Conservation (phyloP, 1,140 invertebrate species). For the Trigoniulus corallinus region DNA sequence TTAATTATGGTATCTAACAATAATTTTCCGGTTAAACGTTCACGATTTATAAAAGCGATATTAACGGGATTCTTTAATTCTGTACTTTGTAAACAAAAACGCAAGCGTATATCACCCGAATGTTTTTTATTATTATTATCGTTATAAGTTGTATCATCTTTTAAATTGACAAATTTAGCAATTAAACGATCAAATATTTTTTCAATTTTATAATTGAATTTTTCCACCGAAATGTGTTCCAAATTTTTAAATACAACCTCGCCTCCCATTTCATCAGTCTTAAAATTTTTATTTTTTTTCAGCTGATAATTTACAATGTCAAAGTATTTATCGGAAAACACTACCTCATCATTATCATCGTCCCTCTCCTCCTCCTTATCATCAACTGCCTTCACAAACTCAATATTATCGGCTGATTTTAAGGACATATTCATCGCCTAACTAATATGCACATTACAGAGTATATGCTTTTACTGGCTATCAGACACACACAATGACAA, state of each 20-base stretch:
- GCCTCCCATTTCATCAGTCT: neutral
- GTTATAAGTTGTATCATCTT: neutral
- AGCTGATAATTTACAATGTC: neutral
- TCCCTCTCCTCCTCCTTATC: neutral
- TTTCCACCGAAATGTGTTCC: neutral
- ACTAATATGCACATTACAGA: neutral
- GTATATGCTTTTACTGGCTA: neutral
- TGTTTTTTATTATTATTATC: neutral
- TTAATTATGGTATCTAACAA: too few species aligned
- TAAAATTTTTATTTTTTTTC: neutral
- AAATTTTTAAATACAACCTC: neutral
- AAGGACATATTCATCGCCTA: neutral
- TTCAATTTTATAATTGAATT: neutral
- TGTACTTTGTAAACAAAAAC: neutral
- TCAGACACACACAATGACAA: neutral
- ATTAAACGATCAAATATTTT: neutral
- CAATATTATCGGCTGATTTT: neutral
- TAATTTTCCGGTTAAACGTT: too few species aligned
- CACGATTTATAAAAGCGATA: neutral
- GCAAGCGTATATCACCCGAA: neutral
- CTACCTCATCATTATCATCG: neutral
- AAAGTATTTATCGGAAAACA: neutral
- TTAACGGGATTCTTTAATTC: neutral
- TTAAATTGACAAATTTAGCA: neutral
- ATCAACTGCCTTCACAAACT: neutral